Evolutionary conservation across 2,797 vertebrate species (phyloP).

Genomic region (Cercopithecus hamlyni): DNA sequence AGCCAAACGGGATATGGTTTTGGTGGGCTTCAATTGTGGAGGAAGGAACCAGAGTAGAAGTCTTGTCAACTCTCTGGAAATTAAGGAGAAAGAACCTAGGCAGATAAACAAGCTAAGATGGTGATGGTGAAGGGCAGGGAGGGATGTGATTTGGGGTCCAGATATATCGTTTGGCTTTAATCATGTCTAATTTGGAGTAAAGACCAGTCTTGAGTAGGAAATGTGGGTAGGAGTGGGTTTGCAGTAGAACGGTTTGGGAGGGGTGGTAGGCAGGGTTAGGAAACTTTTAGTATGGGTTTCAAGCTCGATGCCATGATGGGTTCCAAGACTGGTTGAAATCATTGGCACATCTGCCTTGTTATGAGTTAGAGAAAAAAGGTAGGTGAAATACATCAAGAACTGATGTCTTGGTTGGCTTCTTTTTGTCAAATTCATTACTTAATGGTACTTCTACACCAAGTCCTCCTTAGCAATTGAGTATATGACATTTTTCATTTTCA

Average conservation of each 20-base stretch:
- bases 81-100: background rate
- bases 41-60: background rate
- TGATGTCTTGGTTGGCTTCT: background rate
- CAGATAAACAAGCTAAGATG: background rate
- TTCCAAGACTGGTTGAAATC: background rate
- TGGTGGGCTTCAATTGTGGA: conserved; percentile 3
- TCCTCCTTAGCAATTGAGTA: background rate
- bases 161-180: background rate
- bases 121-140: background rate
- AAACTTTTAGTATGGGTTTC: background rate
- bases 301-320: background rate
- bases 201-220: background rate
- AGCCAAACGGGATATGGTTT: background rate
- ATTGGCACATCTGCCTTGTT: conserved; percentile 21
- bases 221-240: background rate
- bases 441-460: background rate
- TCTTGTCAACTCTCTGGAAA: background rate
- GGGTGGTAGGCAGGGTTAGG: background rate
- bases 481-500: background rate
- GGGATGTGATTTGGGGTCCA: background rate
- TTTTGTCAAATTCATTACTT: conserved; percentile 25
- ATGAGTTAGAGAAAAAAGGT: background rate
- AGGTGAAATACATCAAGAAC: conserved; percentile 8
- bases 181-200: background rate
- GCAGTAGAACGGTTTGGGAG: background rate